Evolutionary conservation across 2,888 invertebrate species (phyloP).

Genomic region (Spicauda simplicius): DNA sequence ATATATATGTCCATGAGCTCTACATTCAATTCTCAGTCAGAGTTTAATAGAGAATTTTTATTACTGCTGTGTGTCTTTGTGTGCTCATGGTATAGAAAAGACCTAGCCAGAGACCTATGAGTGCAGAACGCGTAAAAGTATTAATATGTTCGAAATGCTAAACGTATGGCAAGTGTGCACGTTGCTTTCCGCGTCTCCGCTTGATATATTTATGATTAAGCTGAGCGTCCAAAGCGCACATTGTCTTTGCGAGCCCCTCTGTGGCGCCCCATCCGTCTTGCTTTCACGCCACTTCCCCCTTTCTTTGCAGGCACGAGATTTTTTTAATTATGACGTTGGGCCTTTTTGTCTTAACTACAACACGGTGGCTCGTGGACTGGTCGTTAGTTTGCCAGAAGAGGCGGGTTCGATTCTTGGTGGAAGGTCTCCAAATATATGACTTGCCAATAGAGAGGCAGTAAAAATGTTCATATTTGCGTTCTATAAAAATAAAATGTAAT

Average conservation of each 20-base stretch:
- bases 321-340: constrained; percentile 85
- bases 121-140: too few species aligned
- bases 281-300: constrained; percentile 80
- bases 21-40: too few species aligned
- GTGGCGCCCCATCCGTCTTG: constrained; percentile 81
- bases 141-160: not conserved
- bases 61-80: too few species aligned
- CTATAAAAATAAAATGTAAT: too few species aligned
- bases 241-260: constrained; percentile 78
- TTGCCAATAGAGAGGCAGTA: too few species aligned
- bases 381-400: constrained; percentile 35
- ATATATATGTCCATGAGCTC: too few species aligned
- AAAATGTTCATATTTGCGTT: too few species aligned
- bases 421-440: too few species aligned
- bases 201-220: constrained; percentile 85
- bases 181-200: constrained; percentile 58
- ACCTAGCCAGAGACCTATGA: too few species aligned
- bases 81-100: too few species aligned
- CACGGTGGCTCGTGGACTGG: constrained; percentile 45
- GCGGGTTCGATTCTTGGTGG: constrained; percentile 46
- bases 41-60: too few species aligned
- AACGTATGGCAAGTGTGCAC: constrained; percentile 49
- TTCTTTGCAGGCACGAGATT: constrained; percentile 82
- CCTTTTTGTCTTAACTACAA: constrained; percentile 76
- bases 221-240: constrained; percentile 76